phyloP scores from a whole-genome alignment of 2,797 vertebrate species.

The Anisognathus igniventris region DNA sequence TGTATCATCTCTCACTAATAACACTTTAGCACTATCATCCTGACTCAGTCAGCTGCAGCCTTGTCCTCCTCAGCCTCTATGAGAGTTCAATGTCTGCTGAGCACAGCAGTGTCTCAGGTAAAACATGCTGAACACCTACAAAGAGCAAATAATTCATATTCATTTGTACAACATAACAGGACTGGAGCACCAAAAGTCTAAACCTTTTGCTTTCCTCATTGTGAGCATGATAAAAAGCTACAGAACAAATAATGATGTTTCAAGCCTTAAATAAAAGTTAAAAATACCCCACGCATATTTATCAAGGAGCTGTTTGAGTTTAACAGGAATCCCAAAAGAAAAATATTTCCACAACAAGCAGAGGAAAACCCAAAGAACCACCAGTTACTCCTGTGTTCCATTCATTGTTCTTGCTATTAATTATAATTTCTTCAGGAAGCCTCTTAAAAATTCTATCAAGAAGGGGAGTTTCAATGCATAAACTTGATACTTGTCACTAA shows the following conservation, averaged over 20 bases:
- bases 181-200: background rate
- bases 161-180: background rate
- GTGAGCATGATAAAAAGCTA: background rate
- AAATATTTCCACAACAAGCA: background rate
- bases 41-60: background rate
- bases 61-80: rapidly evolving
- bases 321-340: background rate
- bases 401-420: background rate
- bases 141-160: background rate
- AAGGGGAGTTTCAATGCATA: background rate
- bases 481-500: background rate
- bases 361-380: background rate
- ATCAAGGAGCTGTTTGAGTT: background rate
- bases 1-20: rapidly evolving
- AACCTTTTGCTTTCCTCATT: background rate
- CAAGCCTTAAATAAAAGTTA: background rate
- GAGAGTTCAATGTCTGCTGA: rapidly evolving
- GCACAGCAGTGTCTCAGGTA: rapidly evolving
- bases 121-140: background rate
- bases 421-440: background rate
- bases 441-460: background rate
- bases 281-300: background rate
- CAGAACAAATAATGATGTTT: background rate
- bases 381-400: background rate
- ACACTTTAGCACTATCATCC: rapidly evolving